A percentile compares a stretch with the other conserved stretches of the same genome.
phyloP scores from a whole-genome alignment of 2,888 invertebrate genomes.

The Xestoiulus laeticollis region DNA sequence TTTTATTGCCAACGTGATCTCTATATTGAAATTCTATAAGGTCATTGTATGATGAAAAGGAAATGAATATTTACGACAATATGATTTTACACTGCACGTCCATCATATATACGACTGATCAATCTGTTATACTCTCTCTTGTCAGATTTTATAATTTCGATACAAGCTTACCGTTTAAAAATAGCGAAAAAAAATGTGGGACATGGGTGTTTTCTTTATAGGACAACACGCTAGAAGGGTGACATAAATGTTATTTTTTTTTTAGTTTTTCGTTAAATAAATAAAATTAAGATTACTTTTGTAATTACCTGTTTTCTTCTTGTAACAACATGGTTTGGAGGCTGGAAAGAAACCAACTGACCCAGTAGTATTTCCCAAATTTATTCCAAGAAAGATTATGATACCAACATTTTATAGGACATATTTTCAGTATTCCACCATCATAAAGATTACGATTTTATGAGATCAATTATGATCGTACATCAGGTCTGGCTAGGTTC shows the following conservation, averaged over 20 bases:
- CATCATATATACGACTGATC: neutral
- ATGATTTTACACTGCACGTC: neutral
- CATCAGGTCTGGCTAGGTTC: too few species aligned
- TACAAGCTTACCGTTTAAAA: neutral
- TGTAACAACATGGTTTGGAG: neutral
- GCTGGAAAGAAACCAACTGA: constrained; percentile 15
- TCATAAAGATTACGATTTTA: too few species aligned
- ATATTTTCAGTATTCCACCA: too few species aligned
- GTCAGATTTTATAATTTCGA: neutral
- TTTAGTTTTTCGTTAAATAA: constrained; percentile 6
- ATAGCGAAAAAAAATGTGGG: neutral
- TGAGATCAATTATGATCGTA: too few species aligned
- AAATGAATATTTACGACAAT: constrained; percentile 9
- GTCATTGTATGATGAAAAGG: constrained; percentile 3
- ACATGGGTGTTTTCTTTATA: neutral
- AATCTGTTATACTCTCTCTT: neutral
- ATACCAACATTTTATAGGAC: too few species aligned
- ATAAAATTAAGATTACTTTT: neutral
- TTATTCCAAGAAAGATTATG: too few species aligned
- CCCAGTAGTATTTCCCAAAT: neutral
- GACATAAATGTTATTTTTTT: neutral
- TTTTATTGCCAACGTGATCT: neutral
- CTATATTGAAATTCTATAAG: neutral
- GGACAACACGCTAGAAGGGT: constrained; percentile 24
- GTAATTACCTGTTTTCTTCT: neutral